phyloP scores from a whole-genome alignment of 2,888 invertebrate species.

The Malacosoma neustria region DNA sequence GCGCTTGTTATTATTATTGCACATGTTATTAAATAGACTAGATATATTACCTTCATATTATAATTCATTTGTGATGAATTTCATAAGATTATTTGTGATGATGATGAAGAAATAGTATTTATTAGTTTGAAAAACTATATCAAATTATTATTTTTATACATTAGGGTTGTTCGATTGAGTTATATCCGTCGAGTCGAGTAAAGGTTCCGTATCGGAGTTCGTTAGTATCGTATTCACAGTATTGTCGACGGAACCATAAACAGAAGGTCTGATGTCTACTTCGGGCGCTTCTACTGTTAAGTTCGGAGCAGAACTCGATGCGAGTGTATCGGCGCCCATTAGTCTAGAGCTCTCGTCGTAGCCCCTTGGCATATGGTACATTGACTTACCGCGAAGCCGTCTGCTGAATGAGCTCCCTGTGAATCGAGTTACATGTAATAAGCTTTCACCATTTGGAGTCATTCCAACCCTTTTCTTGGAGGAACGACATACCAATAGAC shows the following conservation, averaged over 20 bases:
- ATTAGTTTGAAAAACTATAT: no score
- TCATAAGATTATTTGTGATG: no score
- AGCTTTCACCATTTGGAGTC: no score
- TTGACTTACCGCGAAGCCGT: constrained; percentile 83
- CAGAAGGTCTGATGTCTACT: constrained; percentile 43
- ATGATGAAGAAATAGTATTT: no score
- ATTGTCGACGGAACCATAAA: constrained; percentile 55
- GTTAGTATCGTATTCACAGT: constrained; percentile 30
- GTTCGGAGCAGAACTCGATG: constrained; percentile 52
- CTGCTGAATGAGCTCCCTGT: constrained; percentile 84
- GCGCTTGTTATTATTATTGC: no score
- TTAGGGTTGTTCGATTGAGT: constrained; percentile 27
- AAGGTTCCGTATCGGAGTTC: constrained; percentile 45
- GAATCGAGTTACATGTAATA: no score
- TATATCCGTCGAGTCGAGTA: constrained; percentile 27
- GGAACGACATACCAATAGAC: no score
- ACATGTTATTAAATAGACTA: no score
- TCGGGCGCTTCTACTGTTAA: constrained; percentile 39
- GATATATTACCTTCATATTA: no score
- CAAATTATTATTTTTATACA: no score
- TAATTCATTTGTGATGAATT: no score
- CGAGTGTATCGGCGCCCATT: constrained; percentile 37
- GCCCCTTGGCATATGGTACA: constrained; percentile 83
- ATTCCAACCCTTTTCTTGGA: no score
- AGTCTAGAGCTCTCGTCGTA: constrained; percentile 74